Evolutionary conservation across 2,113 vertebrate genomes (phyloP).

Genomic region (Phalacrocorax brasilianus): DNA sequence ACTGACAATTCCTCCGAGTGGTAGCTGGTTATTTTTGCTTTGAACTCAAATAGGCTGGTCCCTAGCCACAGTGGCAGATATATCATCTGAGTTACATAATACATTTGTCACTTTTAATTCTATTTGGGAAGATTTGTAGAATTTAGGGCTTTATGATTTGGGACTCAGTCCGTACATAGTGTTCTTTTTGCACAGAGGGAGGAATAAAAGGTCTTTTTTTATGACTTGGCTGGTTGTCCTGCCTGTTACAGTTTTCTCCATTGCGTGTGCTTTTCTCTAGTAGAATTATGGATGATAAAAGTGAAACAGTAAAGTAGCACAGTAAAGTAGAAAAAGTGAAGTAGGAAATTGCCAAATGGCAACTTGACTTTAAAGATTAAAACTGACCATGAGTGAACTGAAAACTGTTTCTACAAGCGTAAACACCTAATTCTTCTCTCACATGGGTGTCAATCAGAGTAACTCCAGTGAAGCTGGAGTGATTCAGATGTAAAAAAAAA

Average conservation of each 20-base stretch:
- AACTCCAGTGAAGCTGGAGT: not conserved
- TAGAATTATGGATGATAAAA: not conserved
- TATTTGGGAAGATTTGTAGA: conserved; percentile 29
- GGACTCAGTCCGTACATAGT: not conserved
- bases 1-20: not conserved
- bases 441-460: not conserved
- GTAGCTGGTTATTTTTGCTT: conserved; percentile 15
- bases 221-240: not conserved
- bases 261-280: not conserved
- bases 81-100: not conserved
- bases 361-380: not conserved
- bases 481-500: not conserved
- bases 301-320: not conserved
- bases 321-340: not conserved
- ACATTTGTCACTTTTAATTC: conserved; percentile 41
- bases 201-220: conserved; percentile 21
- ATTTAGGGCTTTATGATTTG: conserved; percentile 29
- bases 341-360: not conserved
- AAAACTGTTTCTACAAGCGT: not conserved
- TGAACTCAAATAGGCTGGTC: not conserved
- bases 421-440: not conserved
- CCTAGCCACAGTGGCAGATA: not conserved
- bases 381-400: not conserved
- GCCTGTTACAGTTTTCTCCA: conserved; percentile 9
- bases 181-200: conserved; percentile 27